Base-by-base conservation (phyloP, 2,888 invertebrate species). In the Drosophila mercatorum region DNA sequence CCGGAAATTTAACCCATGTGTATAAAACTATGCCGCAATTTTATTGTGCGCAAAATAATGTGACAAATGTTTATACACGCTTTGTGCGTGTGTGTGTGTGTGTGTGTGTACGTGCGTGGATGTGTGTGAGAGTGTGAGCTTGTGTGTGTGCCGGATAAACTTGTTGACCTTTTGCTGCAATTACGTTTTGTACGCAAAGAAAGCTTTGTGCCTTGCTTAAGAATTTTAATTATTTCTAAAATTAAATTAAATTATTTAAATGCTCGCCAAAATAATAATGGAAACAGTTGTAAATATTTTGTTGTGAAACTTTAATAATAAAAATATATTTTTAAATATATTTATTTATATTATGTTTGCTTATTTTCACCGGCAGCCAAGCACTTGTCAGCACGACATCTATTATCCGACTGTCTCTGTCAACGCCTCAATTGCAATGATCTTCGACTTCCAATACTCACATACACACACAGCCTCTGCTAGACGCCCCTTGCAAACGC, bases 101-200 rank as follows among this genome's bases (percentile, higher is more conserved):
- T 26, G 31, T 11, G 26, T 26, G 28, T 17, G 1, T 22, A 1
- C 22, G 28, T 34, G 38, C 28, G 44, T 17, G 34, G 22, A 22
- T 22, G 2, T 1, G 22, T 22, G 22, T 22, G 22, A 22, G 22
- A 22, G 22, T 22, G 34, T 5, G 17, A 12, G 22, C 51, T 40
- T 38, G 17, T 44, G 11, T 59, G 44, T 36, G 26, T 34, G 31
- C 43, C 26, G 51, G 8, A 41, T 62, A 28, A 66, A 68, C 60
- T 73, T 56, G 69, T 81, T 81, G 83, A 85, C 86, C 80, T 82
- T 82, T 82, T 41, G n/a, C 14, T 17, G 44, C 64, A 65, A 58
- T 65, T 62, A 10, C 28, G 12, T 36, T 31, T 28, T 22, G 5
- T 17, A 10, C 31, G 12, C 2, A 12, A 49, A 41, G 14, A 43